These are phyloP conservation scores for Formica exsecta DNA, from an alignment of 1,140 invertebrate genomes.

Conservation along the genomic window DNA sequence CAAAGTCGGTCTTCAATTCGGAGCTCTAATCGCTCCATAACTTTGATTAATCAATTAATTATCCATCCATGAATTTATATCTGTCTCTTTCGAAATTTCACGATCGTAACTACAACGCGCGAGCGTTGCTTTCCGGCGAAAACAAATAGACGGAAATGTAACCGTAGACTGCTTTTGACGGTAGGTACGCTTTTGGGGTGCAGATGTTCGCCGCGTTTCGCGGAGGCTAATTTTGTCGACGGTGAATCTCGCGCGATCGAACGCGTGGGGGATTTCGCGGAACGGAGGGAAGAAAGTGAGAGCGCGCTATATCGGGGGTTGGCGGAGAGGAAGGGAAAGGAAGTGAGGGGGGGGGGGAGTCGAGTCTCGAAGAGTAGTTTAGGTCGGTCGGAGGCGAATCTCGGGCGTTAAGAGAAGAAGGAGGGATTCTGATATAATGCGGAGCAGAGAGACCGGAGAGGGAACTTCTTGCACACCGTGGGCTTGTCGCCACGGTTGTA, in stretches of 20 bases:
- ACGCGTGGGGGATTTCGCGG: conserved; percentile 34
- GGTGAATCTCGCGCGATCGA: conserved; percentile 59
- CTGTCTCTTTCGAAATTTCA: neutral
- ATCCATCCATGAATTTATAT: neutral
- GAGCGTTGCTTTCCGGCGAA: neutral
- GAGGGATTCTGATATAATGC: conserved; percentile 13
- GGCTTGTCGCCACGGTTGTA: neutral
- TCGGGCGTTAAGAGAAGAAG: neutral
- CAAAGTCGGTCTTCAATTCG: neutral
- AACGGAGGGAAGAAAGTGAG: conserved; percentile 30
- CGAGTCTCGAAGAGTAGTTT: conserved; percentile 12
- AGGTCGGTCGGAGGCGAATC: conserved; percentile 15
- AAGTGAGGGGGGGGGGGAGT: conserved; percentile 18
- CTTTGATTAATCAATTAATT: neutral
- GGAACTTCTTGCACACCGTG: conserved; percentile 15
- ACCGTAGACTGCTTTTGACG: neutral
- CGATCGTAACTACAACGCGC: too few relatives aligned
- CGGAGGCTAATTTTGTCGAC: conserved; percentile 49
- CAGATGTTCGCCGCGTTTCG: conserved; percentile 31
- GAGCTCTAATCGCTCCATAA: neutral
- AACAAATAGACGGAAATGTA: conserved; percentile 16
- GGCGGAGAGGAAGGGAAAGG: too few relatives aligned
- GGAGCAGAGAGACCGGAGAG: neutral
- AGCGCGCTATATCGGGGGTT: neutral
- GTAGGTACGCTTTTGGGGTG: conserved; percentile 18